Base-by-base conservation (phyloP, 2,113 vertebrate species). In the Drymodes brunneopygia region DNA sequence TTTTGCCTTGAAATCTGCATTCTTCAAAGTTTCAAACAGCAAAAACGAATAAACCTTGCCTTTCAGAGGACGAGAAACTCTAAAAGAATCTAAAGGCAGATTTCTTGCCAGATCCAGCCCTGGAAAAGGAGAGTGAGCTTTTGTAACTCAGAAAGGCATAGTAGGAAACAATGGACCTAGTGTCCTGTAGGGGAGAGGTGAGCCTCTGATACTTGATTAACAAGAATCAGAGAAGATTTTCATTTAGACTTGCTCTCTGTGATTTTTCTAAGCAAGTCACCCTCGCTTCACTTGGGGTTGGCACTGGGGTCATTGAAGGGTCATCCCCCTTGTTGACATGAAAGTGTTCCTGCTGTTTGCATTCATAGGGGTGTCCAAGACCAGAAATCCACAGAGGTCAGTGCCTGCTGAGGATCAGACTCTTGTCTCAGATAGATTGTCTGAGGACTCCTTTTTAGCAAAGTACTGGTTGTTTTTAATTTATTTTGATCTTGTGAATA, bases 241-340 rank as follows among this genome's bases (percentile, higher is more conserved):
- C 0, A 10, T 25, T 81, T 70, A 69, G 42, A 33, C 9, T 78
- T 80, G 12, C 14, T 70, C 15, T 10, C 9, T 74, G 36, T 40
- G 70, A 28, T 23, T 87, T 91, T 91, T 70, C 22, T 42, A n/a
- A 72, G 10, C 4, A 31, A 71, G 7, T 35, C 25, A 36, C 18
- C 5, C 17, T 74, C 15, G 27, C 18, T 74, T 23, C 38, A 42
- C 33, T 17, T 72, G 44, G 2, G 2, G 4, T 35, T 77, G 19
- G 9, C 21, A n/a, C 8, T 12, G 21, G 6, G 5, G 6, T 56
- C 48, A 36, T 5, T 44, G 66, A 23, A 79, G 20, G 7, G 18
- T 35, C 31, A 6, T 25, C 3, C 5, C 7, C 4, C 3, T 47
- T 2, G 0, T 5, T 48, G 54, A 7, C 28, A 65, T 10, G 24